Conservation (phyloP, 2,797 vertebrate species). For the Alauda arvensis region DNA sequence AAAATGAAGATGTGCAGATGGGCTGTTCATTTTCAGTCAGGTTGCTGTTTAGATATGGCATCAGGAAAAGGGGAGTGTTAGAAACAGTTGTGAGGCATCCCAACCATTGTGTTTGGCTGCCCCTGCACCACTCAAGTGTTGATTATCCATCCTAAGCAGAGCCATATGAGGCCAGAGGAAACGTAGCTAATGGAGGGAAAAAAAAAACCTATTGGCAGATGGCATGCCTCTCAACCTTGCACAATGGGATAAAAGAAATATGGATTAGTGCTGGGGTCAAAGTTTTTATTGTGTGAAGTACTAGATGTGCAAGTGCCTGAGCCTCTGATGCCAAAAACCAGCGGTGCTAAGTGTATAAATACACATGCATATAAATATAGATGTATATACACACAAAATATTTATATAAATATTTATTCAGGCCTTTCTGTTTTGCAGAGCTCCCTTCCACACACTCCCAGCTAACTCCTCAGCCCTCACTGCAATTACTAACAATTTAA, state of each 20-base stretch:
- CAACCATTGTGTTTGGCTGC: slow-evolving; percentile 24
- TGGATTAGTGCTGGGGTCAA: slow-evolving; percentile 46
- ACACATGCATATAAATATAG: neutral
- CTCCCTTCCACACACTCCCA: slow-evolving; percentile 2
- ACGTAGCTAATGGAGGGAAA: neutral
- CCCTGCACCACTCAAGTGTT: slow-evolving; percentile 44
- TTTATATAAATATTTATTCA: neutral
- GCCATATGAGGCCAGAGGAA: slow-evolving; percentile 47
- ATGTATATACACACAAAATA: neutral
- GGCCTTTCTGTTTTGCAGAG: neutral
- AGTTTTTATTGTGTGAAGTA: slow-evolving; percentile 40
- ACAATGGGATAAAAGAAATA: slow-evolving; percentile 62
- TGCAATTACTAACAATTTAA: slow-evolving; percentile 43
- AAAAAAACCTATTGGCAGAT: slow-evolving; percentile 54
- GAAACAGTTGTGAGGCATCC: slow-evolving; percentile 29
- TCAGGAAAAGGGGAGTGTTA: slow-evolving; percentile 14
- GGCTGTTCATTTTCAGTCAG: slow-evolving; percentile 8
- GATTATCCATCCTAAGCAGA: slow-evolving; percentile 30
- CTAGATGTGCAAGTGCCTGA: slow-evolving; percentile 10
- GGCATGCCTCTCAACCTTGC: slow-evolving; percentile 49
- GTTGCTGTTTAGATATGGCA: slow-evolving; percentile 34
- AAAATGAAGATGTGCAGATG: slow-evolving; percentile 4
- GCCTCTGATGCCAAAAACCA: neutral
- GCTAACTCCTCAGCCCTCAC: slow-evolving; percentile 18
- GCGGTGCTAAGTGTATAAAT: neutral